Evolutionary conservation across 1,140 invertebrate species (phyloP).

Genomic region (Drosophila baimaii): DNA sequence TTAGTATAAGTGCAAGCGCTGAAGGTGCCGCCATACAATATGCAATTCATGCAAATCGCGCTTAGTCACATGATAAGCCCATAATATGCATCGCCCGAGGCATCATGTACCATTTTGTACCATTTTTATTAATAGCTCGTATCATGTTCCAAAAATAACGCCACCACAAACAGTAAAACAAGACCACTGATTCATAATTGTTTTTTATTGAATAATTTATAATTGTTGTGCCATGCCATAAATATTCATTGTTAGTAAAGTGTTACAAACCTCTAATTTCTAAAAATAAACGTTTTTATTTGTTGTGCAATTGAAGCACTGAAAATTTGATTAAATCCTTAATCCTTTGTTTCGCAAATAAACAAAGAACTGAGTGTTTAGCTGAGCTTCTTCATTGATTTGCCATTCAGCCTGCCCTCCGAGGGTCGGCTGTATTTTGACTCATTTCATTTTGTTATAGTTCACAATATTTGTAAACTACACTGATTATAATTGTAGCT

Average conservation of each 20-base stretch:
- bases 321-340: slow-evolving; percentile 5
- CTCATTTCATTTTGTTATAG: slow-evolving; percentile 14
- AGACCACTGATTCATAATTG: slow-evolving; percentile 75
- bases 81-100: slow-evolving; percentile 16
- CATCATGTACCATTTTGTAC: slow-evolving; percentile 18
- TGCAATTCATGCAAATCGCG: neutral
- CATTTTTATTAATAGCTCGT: slow-evolving; percentile 45
- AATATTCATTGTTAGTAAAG: slow-evolving; percentile 82
- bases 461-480: slow-evolving; percentile 22
- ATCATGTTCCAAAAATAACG: slow-evolving; percentile 33
- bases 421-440: slow-evolving; percentile 35
- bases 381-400: slow-evolving; percentile 15
- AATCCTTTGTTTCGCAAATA: slow-evolving; percentile 14
- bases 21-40: slow-evolving; percentile 8
- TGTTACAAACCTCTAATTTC: slow-evolving; percentile 75
- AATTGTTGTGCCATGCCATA: slow-evolving; percentile 84
- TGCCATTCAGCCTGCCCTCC: slow-evolving; percentile 7
- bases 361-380: slow-evolving; percentile 11
- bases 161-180: slow-evolving; percentile 59
- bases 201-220: slow-evolving; percentile 81
- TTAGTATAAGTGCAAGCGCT: slow-evolving; percentile 4
- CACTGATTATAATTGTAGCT: slow-evolving; percentile 35
- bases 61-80: slow-evolving; percentile 33
- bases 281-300: slow-evolving; percentile 54
- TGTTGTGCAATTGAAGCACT: slow-evolving; percentile 15